Evolutionary conservation across 2,888 invertebrate genomes (phyloP).

Genomic region (Lasioglossum malachurum): DNA sequence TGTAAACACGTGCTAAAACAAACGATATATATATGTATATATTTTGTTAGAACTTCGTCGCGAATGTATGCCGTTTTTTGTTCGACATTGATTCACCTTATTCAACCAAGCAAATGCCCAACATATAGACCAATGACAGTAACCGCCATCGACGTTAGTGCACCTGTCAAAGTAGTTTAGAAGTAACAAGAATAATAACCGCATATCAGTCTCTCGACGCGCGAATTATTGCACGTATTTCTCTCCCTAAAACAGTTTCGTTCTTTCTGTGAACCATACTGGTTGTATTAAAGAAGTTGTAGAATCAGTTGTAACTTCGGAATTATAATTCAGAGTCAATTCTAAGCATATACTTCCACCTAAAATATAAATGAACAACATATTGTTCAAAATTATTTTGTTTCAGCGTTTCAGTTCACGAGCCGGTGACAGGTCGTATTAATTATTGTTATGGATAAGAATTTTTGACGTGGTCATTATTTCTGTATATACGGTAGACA

Average conservation of each 20-base stretch:
- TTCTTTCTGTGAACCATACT: not conserved
- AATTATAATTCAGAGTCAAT: conserved; percentile 2
- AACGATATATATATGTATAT: conserved; percentile 52
- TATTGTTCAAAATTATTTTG: not conserved
- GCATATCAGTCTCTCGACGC: not conserved
- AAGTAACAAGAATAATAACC: not conserved
- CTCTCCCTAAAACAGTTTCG: conserved; percentile 8
- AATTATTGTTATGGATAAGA: conserved; percentile 3
- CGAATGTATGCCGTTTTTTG: conserved; percentile 32
- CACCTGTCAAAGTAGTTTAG: conserved; percentile 16
- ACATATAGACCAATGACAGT: conserved; percentile 63
- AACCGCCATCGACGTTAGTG: conserved; percentile 8
- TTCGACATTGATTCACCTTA: conserved; percentile 53
- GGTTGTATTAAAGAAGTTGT: conserved; percentile 14
- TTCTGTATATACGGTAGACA: not conserved
- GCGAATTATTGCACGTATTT: not conserved
- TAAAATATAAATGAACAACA: not conserved
- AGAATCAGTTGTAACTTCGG: not conserved
- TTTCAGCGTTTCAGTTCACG: not conserved
- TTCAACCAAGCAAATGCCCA: conserved; percentile 83
- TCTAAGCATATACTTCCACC: not conserved
- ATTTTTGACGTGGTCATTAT: not conserved
- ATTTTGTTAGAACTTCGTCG: conserved; percentile 40
- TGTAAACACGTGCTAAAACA: conserved; percentile 67
- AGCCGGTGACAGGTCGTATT: conserved; percentile 2